Evolutionary conservation across 64 coral and sea anemone genomes (phyloP).

Genomic region (Actinia equina): DNA sequence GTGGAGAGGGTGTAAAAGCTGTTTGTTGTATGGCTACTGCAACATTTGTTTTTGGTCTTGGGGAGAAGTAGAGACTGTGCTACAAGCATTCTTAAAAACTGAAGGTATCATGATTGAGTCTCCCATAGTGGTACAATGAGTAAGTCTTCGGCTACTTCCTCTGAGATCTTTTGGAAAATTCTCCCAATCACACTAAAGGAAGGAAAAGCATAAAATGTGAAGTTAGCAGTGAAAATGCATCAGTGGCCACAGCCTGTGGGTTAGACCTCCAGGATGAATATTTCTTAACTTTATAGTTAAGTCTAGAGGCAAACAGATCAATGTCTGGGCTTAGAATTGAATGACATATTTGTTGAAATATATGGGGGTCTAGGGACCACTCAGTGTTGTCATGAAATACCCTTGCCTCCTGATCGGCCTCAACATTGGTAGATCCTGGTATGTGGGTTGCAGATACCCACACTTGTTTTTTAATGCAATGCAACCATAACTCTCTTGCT

Average conservation of each 20-base stretch:
- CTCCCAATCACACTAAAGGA: slow-evolving; percentile 30
- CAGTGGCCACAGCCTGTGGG: slow-evolving; percentile 10
- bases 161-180: slow-evolving; percentile 17
- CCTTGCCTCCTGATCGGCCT: slow-evolving; percentile 48
- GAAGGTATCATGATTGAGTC: slow-evolving; percentile 35
- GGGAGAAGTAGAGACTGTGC: slow-evolving; percentile 22
- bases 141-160: slow-evolving; percentile 3
- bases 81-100: slow-evolving; percentile 22
- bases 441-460: slow-evolving; percentile 57
- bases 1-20: slow-evolving; percentile 11
- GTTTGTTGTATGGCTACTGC: slow-evolving; percentile 1
- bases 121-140: slow-evolving; percentile 38
- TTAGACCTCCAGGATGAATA: slow-evolving; percentile 54
- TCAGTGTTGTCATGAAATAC: slow-evolving; percentile 40
- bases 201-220: slow-evolving; percentile 45
- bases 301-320: slow-evolving; percentile 55
- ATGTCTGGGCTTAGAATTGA: slow-evolving; percentile 25
- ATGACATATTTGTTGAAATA: slow-evolving; percentile 31
- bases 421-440: slow-evolving; percentile 47
- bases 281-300: slow-evolving; percentile 42
- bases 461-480: slow-evolving; percentile 41
- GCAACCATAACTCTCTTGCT: slow-evolving; percentile 53
- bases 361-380: slow-evolving; percentile 28
- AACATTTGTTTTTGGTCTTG: slow-evolving; percentile 13
- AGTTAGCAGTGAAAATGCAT: slow-evolving; percentile 34